These are phyloP conservation scores for Anguilla obscura DNA, from an alignment of 2,797 vertebrate genomes.

Conservation along the genomic window DNA sequence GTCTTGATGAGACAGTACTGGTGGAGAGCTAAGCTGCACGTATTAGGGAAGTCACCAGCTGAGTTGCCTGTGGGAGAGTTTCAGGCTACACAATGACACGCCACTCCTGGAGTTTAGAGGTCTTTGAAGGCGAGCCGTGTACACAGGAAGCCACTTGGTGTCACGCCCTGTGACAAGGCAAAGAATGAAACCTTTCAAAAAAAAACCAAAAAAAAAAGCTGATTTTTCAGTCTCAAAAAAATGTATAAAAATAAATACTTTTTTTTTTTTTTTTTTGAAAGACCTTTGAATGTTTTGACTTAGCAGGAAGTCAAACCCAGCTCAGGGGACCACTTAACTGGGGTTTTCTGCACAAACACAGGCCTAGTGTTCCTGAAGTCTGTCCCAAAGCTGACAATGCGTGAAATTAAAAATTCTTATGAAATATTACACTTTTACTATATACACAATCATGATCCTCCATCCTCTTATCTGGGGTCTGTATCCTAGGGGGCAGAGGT, in stretches of 20 bases:
- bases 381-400: not conserved
- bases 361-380: too few species aligned
- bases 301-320: not conserved
- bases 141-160: not conserved
- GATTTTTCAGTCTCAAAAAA: not conserved
- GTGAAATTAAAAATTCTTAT: not conserved
- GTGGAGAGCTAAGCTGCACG: not conserved
- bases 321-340: not conserved
- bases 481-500: not conserved
- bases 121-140: not conserved
- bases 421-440: not conserved
- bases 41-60: constrained; percentile 4
- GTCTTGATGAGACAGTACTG: not conserved
- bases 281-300: not conserved
- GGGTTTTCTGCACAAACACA: not conserved
- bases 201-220: not conserved
- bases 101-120: not conserved
- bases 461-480: not conserved
- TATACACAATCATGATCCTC: not conserved
- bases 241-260: not conserved
- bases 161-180: not conserved
- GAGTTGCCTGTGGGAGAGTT: not conserved
- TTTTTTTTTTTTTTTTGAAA: too few species aligned
- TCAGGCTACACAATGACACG: not conserved
- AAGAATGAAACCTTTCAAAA: not conserved